phyloP scores from a whole-genome alignment of 1,140 invertebrate species.

The Babylonia areolata region DNA sequence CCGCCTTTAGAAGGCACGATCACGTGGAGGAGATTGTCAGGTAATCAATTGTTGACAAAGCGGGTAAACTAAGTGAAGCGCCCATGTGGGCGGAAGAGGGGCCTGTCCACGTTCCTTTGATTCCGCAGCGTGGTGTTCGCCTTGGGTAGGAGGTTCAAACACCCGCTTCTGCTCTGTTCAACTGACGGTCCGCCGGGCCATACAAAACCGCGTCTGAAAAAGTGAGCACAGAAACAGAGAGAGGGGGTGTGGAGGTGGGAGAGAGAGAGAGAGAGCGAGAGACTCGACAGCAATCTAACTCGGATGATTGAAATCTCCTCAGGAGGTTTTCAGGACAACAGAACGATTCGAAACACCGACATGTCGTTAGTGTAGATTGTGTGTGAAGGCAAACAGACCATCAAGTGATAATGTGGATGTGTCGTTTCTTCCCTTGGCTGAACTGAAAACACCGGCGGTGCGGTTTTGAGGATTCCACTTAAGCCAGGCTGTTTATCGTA shows the following conservation, averaged over 20 bases:
- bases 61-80: not conserved
- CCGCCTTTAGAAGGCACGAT: not conserved
- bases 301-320: not conserved
- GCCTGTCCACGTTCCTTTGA: not conserved
- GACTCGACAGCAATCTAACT: not conserved
- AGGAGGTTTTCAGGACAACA: not conserved
- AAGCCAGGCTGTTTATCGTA: too few relatives aligned
- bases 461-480: too few relatives aligned
- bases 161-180: not conserved
- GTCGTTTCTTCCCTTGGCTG: too few relatives aligned
- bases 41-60: slow-evolving; percentile 25
- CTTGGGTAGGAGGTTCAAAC: not conserved
- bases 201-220: not conserved
- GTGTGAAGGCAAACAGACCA: not conserved
- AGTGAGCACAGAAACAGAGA: not conserved
- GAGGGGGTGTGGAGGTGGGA: not conserved
- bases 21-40: not conserved
- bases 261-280: slow-evolving; percentile 4
- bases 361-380: too few relatives aligned
- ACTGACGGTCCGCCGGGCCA: not conserved
- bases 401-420: too few relatives aligned
- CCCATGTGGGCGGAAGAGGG: slow-evolving; percentile 1
- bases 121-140: not conserved
- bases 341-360: too few relatives aligned
- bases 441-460: too few relatives aligned